A percentile compares a stretch with the other conserved stretches of the same genome.
Evolutionary conservation across 2,797 vertebrate genomes (phyloP).

Genomic region (Dipus sagitta): DNA sequence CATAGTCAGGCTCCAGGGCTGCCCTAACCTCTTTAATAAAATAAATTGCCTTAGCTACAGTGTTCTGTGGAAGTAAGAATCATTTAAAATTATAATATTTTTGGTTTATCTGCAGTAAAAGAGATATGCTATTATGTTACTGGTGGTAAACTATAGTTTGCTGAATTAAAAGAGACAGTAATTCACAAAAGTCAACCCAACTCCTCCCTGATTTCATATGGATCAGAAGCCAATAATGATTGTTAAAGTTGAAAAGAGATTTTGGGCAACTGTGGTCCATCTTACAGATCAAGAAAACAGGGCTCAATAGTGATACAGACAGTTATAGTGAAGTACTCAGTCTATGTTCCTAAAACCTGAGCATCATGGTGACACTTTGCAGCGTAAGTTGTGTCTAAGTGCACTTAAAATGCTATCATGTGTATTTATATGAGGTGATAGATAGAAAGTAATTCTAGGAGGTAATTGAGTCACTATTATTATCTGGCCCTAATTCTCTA

Average conservation of each 20-base stretch:
- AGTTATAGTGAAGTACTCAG: not conserved
- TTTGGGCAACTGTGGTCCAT: not conserved
- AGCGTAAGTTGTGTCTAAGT: not conserved
- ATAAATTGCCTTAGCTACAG: not conserved
- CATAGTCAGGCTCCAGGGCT: not conserved
- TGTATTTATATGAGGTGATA: not conserved
- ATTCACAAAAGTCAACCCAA: not conserved
- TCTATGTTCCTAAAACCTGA: not conserved
- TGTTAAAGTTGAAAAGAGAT: not conserved
- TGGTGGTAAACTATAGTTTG: not conserved
- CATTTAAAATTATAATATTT: slow-evolving; percentile 34
- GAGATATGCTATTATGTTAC: not conserved
- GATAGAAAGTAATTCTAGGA: not conserved
- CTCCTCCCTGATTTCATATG: not conserved
- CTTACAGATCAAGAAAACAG: not conserved
- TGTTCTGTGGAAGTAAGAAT: not conserved
- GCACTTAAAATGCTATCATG: not conserved
- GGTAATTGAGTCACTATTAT: not conserved
- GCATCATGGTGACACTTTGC: not conserved
- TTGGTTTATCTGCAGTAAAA: not conserved
- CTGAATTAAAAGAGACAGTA: not conserved
- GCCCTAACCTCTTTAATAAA: not conserved
- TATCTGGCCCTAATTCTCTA: not conserved
- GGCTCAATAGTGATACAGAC: not conserved
- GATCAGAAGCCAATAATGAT: not conserved